These are phyloP conservation scores for Champsocephalus esox DNA, from an alignment of 2,797 vertebrate genomes.

Conservation along the genomic window DNA sequence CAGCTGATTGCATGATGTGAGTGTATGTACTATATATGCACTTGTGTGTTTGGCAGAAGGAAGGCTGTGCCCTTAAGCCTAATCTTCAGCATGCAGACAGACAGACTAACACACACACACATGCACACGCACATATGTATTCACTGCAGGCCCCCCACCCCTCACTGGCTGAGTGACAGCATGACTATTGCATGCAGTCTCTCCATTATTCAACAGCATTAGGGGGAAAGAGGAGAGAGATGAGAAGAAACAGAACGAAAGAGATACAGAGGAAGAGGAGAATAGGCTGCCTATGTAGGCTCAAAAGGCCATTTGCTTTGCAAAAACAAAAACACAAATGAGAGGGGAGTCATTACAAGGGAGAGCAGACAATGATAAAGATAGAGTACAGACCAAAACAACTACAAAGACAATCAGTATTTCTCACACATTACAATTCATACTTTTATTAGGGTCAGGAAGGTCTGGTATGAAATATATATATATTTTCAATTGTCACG, in stretches of 20 bases:
- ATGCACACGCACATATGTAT: constrained; percentile 57
- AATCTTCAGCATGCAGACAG: constrained; percentile 67
- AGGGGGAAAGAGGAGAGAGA: constrained; percentile 63
- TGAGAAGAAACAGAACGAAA: constrained; percentile 63
- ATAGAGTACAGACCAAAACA: constrained; percentile 49
- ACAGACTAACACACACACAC: constrained; percentile 35
- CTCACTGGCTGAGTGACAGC: constrained; percentile 79
- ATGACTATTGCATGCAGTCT: constrained; percentile 77
- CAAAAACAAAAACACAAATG: constrained; percentile 36
- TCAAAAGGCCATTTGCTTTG: constrained; percentile 53
- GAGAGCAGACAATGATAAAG: constrained; percentile 44
- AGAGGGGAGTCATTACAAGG: constrained; percentile 40
- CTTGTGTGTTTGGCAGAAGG: constrained; percentile 30
- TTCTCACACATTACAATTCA: constrained; percentile 51
- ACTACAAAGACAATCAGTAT: constrained; percentile 40
- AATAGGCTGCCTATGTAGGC: constrained; percentile 54
- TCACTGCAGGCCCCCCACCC: constrained; percentile 68
- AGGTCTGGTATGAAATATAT: constrained; percentile 45
- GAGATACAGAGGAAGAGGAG: constrained; percentile 43
- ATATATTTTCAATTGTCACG: constrained; percentile 44
- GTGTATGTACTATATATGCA: constrained; percentile 17
- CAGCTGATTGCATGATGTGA: constrained; percentile 62
- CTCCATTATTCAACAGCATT: constrained; percentile 83
- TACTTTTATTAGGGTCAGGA: constrained; percentile 42
- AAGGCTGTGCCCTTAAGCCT: constrained; percentile 60